Conservation (phyloP, 2,113 vertebrate genomes). For the Paralichthys olivaceus region DNA sequence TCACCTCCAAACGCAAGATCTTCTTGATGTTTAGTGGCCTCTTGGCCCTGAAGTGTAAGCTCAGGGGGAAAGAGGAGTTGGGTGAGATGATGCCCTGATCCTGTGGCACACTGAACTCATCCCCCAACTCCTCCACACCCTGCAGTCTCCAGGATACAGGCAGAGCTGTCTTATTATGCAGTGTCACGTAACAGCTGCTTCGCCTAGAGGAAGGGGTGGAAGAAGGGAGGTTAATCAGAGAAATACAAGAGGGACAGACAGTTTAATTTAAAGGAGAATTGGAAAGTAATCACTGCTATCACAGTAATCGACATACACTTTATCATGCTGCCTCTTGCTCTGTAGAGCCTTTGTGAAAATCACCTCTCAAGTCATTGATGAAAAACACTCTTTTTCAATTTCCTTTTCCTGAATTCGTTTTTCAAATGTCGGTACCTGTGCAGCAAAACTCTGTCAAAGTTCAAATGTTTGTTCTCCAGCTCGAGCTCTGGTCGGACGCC, state of each 20-base stretch:
- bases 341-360: background rate
- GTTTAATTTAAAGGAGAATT: background rate
- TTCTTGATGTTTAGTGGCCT: conserved; percentile 83
- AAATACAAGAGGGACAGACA: background rate
- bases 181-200: conserved; percentile 75
- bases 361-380: background rate
- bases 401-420: background rate
- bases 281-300: no score
- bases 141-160: conserved; percentile 86
- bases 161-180: conserved; percentile 84
- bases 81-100: conserved; percentile 80
- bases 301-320: background rate
- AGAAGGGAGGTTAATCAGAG: background rate
- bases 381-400: background rate
- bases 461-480: conserved; percentile 83
- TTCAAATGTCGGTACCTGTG: conserved; percentile 83
- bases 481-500: conserved; percentile 88
- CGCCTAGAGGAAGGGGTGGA: conserved; percentile 71
- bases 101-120: conserved; percentile 84
- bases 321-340: background rate
- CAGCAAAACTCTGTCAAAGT: conserved; percentile 86
- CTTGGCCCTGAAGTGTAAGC: conserved; percentile 83
- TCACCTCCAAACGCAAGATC: conserved; percentile 85
- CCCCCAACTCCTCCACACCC: conserved; percentile 86
- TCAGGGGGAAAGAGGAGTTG: conserved; percentile 72